Base-by-base conservation (phyloP, 35 echinoderm and acorn worm genomes). In the Diadema setosum region DNA sequence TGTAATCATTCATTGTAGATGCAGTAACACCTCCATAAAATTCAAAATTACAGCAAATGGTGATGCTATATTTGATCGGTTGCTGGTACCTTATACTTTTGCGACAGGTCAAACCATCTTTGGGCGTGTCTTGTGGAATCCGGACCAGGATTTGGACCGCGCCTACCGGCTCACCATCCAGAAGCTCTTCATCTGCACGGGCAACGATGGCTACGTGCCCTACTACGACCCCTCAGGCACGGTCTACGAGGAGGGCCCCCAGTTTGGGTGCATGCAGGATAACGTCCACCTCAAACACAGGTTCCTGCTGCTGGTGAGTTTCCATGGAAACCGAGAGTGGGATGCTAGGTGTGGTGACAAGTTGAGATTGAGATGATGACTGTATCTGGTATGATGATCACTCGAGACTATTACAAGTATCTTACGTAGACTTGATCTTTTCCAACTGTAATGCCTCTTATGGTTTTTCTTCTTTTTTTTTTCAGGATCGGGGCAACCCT, bases 241-340 rank as follows among this genome's bases (percentile, higher is more conserved):
- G 8, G 42, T 99, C 37, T 99, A 99, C 42, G 56, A 90, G 34
- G 76, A 94, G 9, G 96, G 96, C 16, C 96, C 93, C 8, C 96
- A 99, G 89, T 91, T 94, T 82, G 93, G 96, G 4, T 99, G 96
- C 36, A 99, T 99, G 89, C 96, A 99, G 80, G 81, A 94, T 15
- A 95, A 82, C 16, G 81, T 85, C 16, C 59, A 94, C 45, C 82
- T 99, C 25, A 89, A 90, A 78, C 74, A 94, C 42, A 83, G 96
- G 26, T 99, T 99, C 74, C 60, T 99, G 21, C 70, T 99, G 27
- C 78, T 99, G 89, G 96, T 99, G 82, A 83, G 92, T 81, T 11
- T n/a, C n/a, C n/a, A n/a, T n/a, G n/a, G n/a, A n/a, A n/a, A n/a
- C n/a, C n/a, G n/a, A n/a, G n/a, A n/a, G n/a, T n/a, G n/a, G n/a